Conservation (phyloP, 2,113 vertebrate species). For the Romanogobio albipinnatus region DNA sequence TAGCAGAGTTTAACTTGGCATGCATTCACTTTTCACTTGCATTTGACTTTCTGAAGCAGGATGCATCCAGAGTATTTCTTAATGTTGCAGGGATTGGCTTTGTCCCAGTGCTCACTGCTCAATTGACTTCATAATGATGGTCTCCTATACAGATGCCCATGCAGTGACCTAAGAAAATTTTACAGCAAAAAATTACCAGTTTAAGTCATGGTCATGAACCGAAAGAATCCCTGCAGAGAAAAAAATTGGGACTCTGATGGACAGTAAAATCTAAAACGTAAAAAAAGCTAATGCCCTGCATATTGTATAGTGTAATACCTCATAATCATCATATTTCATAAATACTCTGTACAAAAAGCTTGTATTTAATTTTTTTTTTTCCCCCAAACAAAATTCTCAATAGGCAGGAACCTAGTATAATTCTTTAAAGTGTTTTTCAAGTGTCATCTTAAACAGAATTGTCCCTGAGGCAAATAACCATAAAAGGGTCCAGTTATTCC, state of each 20-base stretch:
- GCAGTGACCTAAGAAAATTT: not conserved
- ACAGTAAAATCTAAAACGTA: not conserved
- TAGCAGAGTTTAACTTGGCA: not conserved
- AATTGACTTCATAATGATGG: not conserved
- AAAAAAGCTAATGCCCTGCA: not conserved
- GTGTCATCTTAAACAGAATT: not conserved
- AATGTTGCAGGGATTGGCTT: not conserved
- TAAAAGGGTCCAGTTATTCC: not conserved
- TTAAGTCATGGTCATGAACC: too few species aligned
- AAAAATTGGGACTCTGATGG: not conserved
- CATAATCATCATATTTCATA: not conserved
- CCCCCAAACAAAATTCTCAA: too few species aligned
- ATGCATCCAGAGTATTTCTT: not conserved
- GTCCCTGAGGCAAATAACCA: conserved; percentile 7
- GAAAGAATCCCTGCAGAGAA: not conserved
- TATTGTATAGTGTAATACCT: too few species aligned
- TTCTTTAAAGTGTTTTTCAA: not conserved
- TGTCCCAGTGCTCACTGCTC: not conserved
- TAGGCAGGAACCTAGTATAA: not conserved
- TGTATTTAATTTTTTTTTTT: not conserved
- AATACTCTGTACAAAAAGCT: not conserved
- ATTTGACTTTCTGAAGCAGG: conserved; percentile 4
- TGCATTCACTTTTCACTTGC: not conserved
- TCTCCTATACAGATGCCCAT: not conserved
- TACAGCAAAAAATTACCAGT: not conserved